Conservation (phyloP, 2,888 invertebrate genomes). For the Tyria jacobaeae region DNA sequence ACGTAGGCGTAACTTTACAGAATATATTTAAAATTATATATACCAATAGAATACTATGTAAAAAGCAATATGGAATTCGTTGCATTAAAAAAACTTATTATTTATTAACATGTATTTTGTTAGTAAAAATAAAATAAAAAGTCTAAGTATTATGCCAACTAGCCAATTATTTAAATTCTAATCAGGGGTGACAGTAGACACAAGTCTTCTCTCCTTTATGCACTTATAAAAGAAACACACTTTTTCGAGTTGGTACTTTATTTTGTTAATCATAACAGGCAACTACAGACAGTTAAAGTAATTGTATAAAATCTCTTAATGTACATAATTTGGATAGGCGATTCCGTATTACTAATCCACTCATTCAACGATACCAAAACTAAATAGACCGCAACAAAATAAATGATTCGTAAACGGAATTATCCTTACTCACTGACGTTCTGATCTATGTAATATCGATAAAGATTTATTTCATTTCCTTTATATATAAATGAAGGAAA, state of each 20-base stretch:
- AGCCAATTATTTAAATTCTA: too few relatives aligned
- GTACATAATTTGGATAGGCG: neutral
- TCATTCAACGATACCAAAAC: conserved; percentile 10
- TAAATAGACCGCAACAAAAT: conserved; percentile 13
- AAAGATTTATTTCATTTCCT: conserved; percentile 6
- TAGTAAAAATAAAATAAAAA: too few relatives aligned
- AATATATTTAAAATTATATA: conserved; percentile 6
- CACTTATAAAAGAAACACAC: too few relatives aligned
- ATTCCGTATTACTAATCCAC: neutral
- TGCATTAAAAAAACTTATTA: too few relatives aligned
- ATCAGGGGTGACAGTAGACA: too few relatives aligned
- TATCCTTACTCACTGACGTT: conserved; percentile 16
- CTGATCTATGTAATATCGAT: conserved; percentile 6
- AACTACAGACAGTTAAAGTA: too few relatives aligned
- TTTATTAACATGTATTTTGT: too few relatives aligned
- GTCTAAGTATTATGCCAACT: too few relatives aligned
- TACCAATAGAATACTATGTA: neutral
- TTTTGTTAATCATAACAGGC: too few relatives aligned
- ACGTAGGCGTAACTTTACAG: conserved; percentile 29
- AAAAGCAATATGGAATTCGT: too few relatives aligned
- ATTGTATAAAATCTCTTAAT: neutral
- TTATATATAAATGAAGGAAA: conserved; percentile 12
- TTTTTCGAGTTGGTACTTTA: too few relatives aligned
- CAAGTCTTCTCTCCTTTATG: too few relatives aligned
- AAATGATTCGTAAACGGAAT: conserved; percentile 18